Evolutionary conservation across 2,113 vertebrate species (phyloP).

Genomic region (Semnornis frantzii): DNA sequence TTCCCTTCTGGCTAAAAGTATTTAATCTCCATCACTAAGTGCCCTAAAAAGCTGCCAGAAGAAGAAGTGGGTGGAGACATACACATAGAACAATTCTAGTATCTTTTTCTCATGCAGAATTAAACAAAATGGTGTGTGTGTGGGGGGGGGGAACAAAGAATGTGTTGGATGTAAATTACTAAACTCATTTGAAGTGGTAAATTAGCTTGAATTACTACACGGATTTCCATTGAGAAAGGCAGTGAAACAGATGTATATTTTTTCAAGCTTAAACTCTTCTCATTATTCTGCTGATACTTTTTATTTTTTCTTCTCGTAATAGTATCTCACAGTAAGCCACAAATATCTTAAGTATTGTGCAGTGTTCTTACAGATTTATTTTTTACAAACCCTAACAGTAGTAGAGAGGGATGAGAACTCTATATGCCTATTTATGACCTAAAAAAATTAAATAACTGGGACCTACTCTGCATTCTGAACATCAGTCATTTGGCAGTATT

Average conservation of each 20-base stretch:
- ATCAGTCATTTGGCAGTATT: background rate
- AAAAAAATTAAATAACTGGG: background rate
- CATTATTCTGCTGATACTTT: background rate
- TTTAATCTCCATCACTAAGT: background rate
- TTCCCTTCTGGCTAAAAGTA: background rate
- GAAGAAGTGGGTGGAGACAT: background rate
- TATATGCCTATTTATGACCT: background rate
- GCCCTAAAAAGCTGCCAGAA: background rate
- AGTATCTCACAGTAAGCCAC: background rate
- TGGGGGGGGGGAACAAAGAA: background rate
- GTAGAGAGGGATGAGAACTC: background rate
- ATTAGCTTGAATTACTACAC: background rate
- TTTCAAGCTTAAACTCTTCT: background rate
- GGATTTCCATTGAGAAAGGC: background rate
- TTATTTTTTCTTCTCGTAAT: background rate
- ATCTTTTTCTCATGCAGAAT: background rate
- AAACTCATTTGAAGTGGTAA: background rate
- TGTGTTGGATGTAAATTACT: background rate
- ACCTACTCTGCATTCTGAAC: background rate
- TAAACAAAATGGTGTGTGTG: background rate
- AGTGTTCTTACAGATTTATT: background rate
- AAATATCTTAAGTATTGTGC: background rate
- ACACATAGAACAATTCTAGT: background rate
- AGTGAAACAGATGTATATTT: background rate
- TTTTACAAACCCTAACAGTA: background rate